These are phyloP conservation scores for Crocuta crocuta DNA, from an alignment of 2,113 vertebrate species.

Conservation along the genomic window DNA sequence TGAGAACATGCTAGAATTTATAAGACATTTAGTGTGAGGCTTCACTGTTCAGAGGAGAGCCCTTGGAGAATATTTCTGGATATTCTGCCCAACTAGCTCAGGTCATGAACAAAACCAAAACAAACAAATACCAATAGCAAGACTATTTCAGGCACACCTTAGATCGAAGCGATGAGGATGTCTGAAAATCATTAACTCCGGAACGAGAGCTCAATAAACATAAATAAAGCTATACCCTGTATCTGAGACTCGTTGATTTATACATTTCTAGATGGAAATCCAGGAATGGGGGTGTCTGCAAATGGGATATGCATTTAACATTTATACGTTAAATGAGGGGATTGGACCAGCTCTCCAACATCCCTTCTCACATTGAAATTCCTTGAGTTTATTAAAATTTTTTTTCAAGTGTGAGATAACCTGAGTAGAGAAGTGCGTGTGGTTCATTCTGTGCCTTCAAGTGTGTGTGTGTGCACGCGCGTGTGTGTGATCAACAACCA, in stretches of 20 bases:
- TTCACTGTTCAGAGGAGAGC: neutral
- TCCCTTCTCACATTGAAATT: conserved; percentile 23
- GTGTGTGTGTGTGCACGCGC: neutral
- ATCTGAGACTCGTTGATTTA: neutral
- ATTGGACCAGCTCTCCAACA: neutral
- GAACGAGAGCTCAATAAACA: neutral
- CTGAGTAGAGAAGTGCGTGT: neutral
- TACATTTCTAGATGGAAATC: neutral
- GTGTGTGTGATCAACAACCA: neutral
- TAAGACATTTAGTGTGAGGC: neutral
- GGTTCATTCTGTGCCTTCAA: neutral
- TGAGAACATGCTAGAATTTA: neutral
- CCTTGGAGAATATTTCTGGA: neutral
- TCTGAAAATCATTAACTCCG: neutral
- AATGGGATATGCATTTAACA: neutral
- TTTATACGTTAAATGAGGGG: neutral
- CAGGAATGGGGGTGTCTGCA: neutral
- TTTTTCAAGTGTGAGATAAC: neutral
- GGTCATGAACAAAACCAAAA: neutral
- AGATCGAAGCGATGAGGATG: neutral
- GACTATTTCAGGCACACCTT: neutral
- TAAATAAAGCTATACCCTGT: neutral
- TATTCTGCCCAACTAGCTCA: neutral
- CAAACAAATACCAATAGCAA: neutral
- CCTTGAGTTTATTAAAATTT: neutral